Evolutionary conservation across 2,113 vertebrate species (phyloP).

Genomic region (Amphiprion ocellaris): DNA sequence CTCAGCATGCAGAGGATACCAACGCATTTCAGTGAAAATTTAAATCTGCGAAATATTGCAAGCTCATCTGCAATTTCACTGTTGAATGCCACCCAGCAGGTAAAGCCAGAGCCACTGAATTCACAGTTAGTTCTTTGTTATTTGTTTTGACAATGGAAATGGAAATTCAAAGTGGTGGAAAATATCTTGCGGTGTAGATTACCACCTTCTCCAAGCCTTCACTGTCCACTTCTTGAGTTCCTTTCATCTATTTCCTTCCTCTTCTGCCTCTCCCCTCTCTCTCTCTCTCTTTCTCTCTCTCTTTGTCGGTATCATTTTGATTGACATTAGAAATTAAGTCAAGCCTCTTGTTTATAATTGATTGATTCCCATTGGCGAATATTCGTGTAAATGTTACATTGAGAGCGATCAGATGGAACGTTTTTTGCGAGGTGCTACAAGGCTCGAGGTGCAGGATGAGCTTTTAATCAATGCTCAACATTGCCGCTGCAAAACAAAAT

Average conservation of each 20-base stretch:
- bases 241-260: background rate
- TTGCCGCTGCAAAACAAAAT: conserved; percentile 62
- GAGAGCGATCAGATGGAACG: conserved; percentile 33
- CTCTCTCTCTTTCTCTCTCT: background rate
- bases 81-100: conserved; percentile 59
- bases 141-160: conserved; percentile 30
- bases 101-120: conserved; percentile 12
- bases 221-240: background rate
- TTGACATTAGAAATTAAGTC: conserved; percentile 34
- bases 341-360: conserved; percentile 28
- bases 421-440: background rate
- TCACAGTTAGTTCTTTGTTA: conserved; percentile 8
- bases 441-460: conserved; percentile 36
- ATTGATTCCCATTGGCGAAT: conserved; percentile 38
- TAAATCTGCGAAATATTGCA: conserved; percentile 40
- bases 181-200: background rate
- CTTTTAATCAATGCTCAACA: conserved; percentile 61
- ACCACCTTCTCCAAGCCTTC: background rate
- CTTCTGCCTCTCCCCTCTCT: background rate
- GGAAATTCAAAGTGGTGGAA: conserved; percentile 11
- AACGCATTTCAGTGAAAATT: conserved; percentile 17
- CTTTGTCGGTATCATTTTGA: conserved; percentile 13
- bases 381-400: conserved; percentile 18
- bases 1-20: conserved; percentile 7
- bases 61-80: conserved; percentile 53